Evolutionary conservation across 2,797 vertebrate genomes (phyloP), one percentile per base, ranked within the genome.

Genomic region (Lophura swinhoii): DNA sequence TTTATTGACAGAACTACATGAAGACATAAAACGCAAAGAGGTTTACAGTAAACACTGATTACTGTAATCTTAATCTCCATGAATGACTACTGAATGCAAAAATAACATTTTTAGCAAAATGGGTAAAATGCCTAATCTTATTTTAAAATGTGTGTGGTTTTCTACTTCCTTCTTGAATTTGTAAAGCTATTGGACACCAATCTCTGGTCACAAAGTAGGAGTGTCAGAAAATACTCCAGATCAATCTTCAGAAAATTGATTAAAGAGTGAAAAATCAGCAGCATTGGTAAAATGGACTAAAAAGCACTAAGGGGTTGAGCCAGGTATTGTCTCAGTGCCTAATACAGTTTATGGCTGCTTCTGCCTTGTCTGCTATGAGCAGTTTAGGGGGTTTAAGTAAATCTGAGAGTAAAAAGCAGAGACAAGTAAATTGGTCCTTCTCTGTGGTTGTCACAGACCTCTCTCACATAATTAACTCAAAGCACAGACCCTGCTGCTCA

Each of bases 21-120:
- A 28, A 92, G 66, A 58, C 8, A 93, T 56, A 74, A 87, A 92
- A 66, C 31, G 70, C 24, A 91, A 75, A 95, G 55, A 93, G 63
- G 56, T 91, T 90, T 86, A 91, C 56, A 59, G 56, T 78, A 83
- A 85, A 74, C 28, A 86, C 28, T 31, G 46, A 66, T 81, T 93
- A 93, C 63, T 59, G 33, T 85, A 90, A 87, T 80, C 71, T 75
- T 91, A 90, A 95, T 87, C 69, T 49, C 62, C 55, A 43, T 46
- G 67, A 93, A 85, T 49, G 62, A 89, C 62, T 53, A 80, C 4
- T 44, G n/a, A 94, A 87, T 68, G 39, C 28, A 81, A 59, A 91
- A 85, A 43, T 39, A 86, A 53, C 23, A 28, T 60, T 88, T 89
- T 90, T 35, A 86, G 67, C 6, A 67, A 39, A 91, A 86, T 9